Conservation (phyloP, 2,888 invertebrate species). For the Holacanthella duospinosa region DNA sequence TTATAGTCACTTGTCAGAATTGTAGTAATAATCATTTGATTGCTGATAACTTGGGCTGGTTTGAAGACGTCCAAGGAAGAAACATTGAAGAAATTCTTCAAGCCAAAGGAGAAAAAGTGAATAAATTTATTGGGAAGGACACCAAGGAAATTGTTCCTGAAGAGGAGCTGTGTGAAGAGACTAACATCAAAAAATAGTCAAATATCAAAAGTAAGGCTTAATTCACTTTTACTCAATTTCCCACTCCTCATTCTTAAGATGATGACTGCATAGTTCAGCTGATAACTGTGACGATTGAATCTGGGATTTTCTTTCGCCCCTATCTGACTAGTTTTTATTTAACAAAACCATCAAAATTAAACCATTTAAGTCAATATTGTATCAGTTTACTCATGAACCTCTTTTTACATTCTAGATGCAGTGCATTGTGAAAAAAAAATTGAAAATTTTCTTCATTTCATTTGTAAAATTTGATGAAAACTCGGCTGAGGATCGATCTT, state of each 20-base stretch:
- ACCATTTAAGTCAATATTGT: no score
- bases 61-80: constrained; percentile 60
- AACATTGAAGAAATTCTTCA: constrained; percentile 87
- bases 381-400: no score
- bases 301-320: not conserved
- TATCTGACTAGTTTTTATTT: no score
- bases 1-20: constrained; percentile 78
- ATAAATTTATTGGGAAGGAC: constrained; percentile 19
- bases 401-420: no score
- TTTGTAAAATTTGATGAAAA: no score
- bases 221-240: not conserved
- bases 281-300: not conserved
- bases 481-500: no score
- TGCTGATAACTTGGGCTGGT: constrained; percentile 94
- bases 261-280: not conserved
- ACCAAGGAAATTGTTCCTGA: constrained; percentile 26
- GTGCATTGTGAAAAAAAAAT: no score
- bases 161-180: no score
- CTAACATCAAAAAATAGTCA: no score
- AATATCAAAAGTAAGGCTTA: no score
- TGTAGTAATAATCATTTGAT: constrained; percentile 86
- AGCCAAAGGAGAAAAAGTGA: constrained; percentile 72
- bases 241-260: not conserved
- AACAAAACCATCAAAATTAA: no score
- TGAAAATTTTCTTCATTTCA: no score